phyloP scores from a whole-genome alignment of 2,113 vertebrate genomes.

The Oxyura jamaicensis region DNA sequence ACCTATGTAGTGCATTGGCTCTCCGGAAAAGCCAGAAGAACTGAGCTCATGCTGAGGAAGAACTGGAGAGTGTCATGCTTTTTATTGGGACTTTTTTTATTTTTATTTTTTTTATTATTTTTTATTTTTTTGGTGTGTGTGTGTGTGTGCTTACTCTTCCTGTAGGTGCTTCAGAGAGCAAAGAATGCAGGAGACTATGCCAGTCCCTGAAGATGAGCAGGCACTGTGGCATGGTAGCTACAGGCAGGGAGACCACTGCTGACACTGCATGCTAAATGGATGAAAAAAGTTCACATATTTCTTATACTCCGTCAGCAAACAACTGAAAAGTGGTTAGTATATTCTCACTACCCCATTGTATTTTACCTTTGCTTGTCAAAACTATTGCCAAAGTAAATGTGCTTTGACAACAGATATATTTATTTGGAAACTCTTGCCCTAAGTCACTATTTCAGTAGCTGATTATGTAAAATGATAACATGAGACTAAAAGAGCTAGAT shows the following conservation, averaged over 20 bases:
- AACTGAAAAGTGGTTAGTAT: background rate
- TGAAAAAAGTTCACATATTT: background rate
- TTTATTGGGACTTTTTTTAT: background rate
- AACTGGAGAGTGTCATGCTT: background rate
- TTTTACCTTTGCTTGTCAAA: background rate
- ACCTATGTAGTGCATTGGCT: background rate
- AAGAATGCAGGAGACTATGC: background rate
- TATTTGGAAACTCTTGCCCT: background rate
- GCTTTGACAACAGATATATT: background rate
- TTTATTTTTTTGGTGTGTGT: fast-evolving
- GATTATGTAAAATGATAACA: background rate
- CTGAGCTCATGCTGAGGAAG: background rate
- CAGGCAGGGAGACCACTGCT: background rate
- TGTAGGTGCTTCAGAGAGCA: background rate
- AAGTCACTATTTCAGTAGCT: background rate
- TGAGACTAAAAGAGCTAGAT: background rate
- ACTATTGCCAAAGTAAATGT: background rate
- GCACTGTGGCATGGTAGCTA: background rate
- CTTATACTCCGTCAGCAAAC: background rate
- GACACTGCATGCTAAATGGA: background rate
- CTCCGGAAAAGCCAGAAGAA: background rate
- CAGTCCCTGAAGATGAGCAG: background rate
- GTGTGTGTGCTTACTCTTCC: fast-evolving
- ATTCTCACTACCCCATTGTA: background rate
- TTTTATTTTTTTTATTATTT: no score